Conservation (phyloP, 2,113 vertebrate genomes). For the Plecotus auritus region DNA sequence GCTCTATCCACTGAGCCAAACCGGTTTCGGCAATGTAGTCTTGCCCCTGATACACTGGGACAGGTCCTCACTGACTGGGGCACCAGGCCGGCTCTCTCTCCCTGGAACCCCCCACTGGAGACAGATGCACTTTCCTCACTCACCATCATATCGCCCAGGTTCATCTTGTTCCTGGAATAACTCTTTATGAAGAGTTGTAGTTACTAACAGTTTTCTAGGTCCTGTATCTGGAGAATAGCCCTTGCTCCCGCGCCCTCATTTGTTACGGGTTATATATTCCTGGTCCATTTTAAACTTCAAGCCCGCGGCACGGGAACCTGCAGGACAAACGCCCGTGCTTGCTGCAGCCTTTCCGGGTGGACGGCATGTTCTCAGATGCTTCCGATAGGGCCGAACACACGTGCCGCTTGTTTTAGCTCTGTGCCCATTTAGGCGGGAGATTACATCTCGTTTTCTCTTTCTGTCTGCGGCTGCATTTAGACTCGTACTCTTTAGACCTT, state of each 20-base stretch:
- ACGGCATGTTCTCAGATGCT: neutral
- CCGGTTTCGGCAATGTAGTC: no score
- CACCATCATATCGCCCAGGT: rapidly evolving
- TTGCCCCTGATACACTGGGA: rapidly evolving
- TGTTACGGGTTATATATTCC: neutral
- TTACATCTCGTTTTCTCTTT: neutral
- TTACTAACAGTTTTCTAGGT: neutral
- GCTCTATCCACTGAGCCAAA: no score
- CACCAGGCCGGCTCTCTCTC: rapidly evolving
- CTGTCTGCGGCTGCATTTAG: neutral
- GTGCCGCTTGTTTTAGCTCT: neutral
- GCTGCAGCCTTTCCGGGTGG: no score
- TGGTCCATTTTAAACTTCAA: neutral
- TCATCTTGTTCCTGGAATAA: neutral
- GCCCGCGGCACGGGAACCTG: rapidly evolving
- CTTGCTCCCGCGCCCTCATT: neutral
- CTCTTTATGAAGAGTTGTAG: neutral
- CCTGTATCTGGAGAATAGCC: neutral
- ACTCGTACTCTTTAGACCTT: neutral
- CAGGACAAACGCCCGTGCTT: rapidly evolving
- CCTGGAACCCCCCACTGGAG: neutral
- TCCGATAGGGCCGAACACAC: neutral
- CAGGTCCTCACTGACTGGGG: rapidly evolving
- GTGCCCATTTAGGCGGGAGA: neutral
- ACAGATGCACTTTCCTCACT: neutral